phyloP scores from a whole-genome alignment of 1,140 invertebrate genomes.

The Aradophagus sp. region DNA sequence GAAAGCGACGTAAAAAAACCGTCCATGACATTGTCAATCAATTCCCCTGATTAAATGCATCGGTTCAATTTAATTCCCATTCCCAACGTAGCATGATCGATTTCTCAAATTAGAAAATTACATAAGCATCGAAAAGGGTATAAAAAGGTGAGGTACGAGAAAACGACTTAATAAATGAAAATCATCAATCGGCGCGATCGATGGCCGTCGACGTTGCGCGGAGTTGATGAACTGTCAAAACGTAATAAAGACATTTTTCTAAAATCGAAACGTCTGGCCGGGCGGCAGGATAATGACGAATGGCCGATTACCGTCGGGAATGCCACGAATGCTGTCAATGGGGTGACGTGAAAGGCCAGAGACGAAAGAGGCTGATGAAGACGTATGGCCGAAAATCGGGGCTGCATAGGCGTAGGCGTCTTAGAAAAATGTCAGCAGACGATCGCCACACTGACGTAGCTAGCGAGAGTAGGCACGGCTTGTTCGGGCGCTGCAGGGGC shows the following conservation, averaged over 20 bases:
- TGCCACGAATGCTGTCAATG: constrained; percentile 38
- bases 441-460: constrained; percentile 46
- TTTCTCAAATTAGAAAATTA: constrained; percentile 19
- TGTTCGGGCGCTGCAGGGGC: constrained; percentile 70
- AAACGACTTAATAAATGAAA: constrained; percentile 33
- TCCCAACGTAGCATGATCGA: constrained; percentile 26
- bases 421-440: constrained; percentile 47
- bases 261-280: constrained; percentile 22
- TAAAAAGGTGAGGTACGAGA: constrained; percentile 21
- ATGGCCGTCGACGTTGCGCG: background rate
- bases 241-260: constrained; percentile 46
- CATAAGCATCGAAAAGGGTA: constrained; percentile 1
- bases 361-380: constrained; percentile 47
- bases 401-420: constrained; percentile 46
- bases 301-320: constrained; percentile 33
- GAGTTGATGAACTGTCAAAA: constrained; percentile 38
- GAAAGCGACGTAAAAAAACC: no score
- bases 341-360: constrained; percentile 39
- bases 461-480: constrained; percentile 61
- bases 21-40: no score
- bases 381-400: constrained; percentile 29
- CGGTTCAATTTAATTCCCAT: no score
- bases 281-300: constrained; percentile 36
- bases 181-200: constrained; percentile 23
- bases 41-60: constrained; percentile 1